Conservation (phyloP, 2,113 vertebrate species). For the Tachysurus vachellii region DNA sequence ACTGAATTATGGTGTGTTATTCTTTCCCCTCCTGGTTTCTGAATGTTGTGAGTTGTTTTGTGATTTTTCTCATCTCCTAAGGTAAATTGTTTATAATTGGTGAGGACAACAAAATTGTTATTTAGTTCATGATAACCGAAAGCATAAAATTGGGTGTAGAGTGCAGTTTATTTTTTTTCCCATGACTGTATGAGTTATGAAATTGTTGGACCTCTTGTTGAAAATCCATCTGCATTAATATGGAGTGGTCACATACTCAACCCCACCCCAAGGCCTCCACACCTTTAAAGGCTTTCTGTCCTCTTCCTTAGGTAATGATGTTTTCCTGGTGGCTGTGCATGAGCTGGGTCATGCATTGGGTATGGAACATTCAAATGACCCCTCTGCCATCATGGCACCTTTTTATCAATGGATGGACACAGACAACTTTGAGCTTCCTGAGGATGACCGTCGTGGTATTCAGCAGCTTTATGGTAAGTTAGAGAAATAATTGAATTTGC, state of each 20-base stretch:
- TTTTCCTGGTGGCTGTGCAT: conserved; percentile 88
- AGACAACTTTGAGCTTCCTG: conserved; percentile 82
- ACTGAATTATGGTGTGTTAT: too few species aligned
- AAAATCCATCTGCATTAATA: not conserved
- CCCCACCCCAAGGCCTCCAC: too few species aligned
- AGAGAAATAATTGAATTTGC: not conserved
- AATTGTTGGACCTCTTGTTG: not conserved
- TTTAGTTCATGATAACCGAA: not conserved
- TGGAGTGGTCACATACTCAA: too few species aligned
- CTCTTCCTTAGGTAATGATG: conserved; percentile 78
- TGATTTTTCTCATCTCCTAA: too few species aligned
- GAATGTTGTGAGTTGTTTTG: too few species aligned
- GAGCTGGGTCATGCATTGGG: conserved; percentile 89
- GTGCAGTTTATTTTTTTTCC: too few species aligned
- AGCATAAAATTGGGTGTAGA: too few species aligned
- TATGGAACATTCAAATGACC: conserved; percentile 87
- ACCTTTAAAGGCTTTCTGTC: too few species aligned
- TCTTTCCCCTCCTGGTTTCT: too few species aligned
- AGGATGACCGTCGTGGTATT: conserved; percentile 84
- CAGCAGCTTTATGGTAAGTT: conserved; percentile 83
- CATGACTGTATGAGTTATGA: not conserved
- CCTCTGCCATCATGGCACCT: conserved; percentile 90
- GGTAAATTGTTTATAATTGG: not conserved
- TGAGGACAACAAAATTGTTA: not conserved
- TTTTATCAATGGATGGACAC: conserved; percentile 97